These are phyloP conservation scores for Lethrus apterus DNA, from an alignment of 1,140 invertebrate species.

Conservation along the genomic window DNA sequence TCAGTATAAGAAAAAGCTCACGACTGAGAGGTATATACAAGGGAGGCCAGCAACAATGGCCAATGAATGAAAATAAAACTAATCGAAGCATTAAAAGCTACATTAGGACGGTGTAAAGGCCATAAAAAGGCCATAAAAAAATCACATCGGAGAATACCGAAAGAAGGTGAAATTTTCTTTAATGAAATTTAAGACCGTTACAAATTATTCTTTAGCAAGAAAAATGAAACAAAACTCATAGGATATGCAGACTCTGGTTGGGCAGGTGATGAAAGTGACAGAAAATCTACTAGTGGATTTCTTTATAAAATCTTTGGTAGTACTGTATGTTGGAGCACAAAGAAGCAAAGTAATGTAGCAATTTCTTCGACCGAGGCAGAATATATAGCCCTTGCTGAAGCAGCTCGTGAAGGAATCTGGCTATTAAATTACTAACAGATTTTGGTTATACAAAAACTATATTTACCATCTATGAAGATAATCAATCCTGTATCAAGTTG, in stretches of 20 bases:
- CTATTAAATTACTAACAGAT: constrained; percentile 1
- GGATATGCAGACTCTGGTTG: constrained; percentile 42
- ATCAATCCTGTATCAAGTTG: constrained; percentile 21
- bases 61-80: too few species aligned
- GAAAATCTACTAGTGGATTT: constrained; percentile 39
- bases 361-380: constrained; percentile 16
- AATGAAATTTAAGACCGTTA: too few species aligned
- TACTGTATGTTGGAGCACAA: constrained; percentile 16
- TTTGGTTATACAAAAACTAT: constrained; percentile 5
- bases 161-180: too few species aligned
- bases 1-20: too few species aligned
- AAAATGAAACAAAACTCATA: too few species aligned
- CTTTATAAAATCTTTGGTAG: constrained; percentile 25
- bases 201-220: too few species aligned
- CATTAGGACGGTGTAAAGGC: too few species aligned
- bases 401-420: constrained; percentile 7
- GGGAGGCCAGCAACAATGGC: too few species aligned
- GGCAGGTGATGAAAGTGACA: constrained; percentile 31
- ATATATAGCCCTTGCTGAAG: constrained; percentile 12
- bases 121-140: too few species aligned
- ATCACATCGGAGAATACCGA: too few species aligned
- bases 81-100: too few species aligned
- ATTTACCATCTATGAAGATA: constrained; percentile 16
- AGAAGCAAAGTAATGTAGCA: constrained; percentile 24
- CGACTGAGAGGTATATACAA: too few species aligned